Base-by-base conservation (phyloP, 2,113 vertebrate species). In the Catharus fuscescens region DNA sequence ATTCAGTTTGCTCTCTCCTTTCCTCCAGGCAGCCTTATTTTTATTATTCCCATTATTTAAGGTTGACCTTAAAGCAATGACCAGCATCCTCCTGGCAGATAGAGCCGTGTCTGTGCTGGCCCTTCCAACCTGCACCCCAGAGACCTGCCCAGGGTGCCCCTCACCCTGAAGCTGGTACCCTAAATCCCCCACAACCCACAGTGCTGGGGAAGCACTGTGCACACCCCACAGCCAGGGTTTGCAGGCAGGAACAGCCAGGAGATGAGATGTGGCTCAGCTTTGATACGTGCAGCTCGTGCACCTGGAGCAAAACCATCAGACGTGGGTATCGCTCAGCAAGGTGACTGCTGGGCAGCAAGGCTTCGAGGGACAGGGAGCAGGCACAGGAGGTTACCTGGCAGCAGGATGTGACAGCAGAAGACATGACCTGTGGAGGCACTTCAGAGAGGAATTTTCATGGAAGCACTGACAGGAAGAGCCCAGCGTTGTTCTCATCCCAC, bases 311-410 rank as follows among this genome's bases (percentile, higher is more conserved):
- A 80, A 81, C 64, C 57, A 84, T 84, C 77, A 71, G 45, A 71
- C 4, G 0, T 0, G 2, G 47, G 47, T 5, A 42, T 34, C 1
- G 4, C 71, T 70, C 0, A 1, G 50, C 0, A 1, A 71, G 54
- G 48, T 3, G 23, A 59, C 28, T 0, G 5, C 20, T 0, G 6
- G 86, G 36, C 80, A 53, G 54, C 2, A 2, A 24, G 76, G 53
- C 45, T 86, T 29, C 0, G 4, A 47, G 40, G 40, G 57, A 48
- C 57, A 34, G 32, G 14, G 25, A 52, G 17, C 31, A 52, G 77
- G 48, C 71, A 42, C 52, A 12, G 73, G 71, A 70, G 11, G 47
- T 42, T 66, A 65, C 78, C 78, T 40, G 71, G 40, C 57, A 54
- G 56, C 0, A 24, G 61, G n/a, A 59, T 0, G 9, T 24, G 53